phyloP scores from a whole-genome alignment of 2,888 invertebrate genomes.

The Byasa hedistus region DNA sequence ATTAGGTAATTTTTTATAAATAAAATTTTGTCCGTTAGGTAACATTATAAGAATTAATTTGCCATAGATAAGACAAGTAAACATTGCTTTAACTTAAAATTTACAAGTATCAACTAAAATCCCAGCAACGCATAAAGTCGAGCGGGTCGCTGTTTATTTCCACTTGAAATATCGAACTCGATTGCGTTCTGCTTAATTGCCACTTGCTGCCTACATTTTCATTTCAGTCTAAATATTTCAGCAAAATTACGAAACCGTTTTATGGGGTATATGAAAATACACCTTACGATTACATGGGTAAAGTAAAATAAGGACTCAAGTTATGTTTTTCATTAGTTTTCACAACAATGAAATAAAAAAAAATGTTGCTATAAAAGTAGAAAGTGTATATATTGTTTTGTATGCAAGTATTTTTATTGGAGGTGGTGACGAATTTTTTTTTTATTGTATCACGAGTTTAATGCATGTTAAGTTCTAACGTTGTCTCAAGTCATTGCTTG shows the following conservation, averaged over 20 bases:
- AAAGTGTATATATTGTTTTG: background rate
- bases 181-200: slow-evolving; percentile 23
- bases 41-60: no score
- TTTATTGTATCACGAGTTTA: no score
- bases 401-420: no score
- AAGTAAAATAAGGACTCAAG: background rate
- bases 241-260: background rate
- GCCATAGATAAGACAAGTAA: background rate
- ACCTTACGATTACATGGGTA: background rate
- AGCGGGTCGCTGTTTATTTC: slow-evolving; percentile 20
- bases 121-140: slow-evolving; percentile 12
- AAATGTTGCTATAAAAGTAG: no score
- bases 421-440: no score
- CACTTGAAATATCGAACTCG: slow-evolving; percentile 23
- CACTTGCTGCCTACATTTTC: slow-evolving; percentile 22
- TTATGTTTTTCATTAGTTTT: background rate
- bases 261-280: background rate
- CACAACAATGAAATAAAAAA: background rate
- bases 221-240: slow-evolving; percentile 19
- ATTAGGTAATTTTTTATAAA: no score
- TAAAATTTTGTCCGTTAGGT: no score
- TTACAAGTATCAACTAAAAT: slow-evolving; percentile 5
- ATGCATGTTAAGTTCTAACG: no score
- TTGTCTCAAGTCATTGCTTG: no score
- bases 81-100: background rate